Evolutionary conservation across 2,113 vertebrate genomes (phyloP).

Genomic region (Vireo altiloquus): DNA sequence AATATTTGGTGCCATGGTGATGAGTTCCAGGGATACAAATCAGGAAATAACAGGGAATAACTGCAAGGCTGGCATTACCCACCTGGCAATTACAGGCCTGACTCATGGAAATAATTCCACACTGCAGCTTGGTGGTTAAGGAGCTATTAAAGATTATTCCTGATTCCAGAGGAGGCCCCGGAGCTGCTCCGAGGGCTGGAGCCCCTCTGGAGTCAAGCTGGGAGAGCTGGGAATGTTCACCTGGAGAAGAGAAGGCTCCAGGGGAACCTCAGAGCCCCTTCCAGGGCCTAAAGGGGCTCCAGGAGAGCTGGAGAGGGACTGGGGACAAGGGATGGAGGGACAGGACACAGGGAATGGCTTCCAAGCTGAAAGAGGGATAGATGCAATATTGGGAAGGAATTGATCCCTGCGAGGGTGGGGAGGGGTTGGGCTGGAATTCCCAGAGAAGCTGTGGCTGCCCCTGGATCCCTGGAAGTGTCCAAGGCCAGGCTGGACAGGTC

Average conservation of each 20-base stretch:
- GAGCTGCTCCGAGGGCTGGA: neutral
- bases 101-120: neutral
- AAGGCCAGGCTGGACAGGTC: accelerated
- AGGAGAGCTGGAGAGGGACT: neutral
- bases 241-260: neutral
- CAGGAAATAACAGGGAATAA: neutral
- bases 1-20: neutral
- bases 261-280: neutral
- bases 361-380: accelerated
- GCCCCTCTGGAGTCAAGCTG: neutral
- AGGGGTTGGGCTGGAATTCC: neutral
- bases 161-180: neutral
- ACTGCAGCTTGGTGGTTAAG: neutral
- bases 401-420: accelerated
- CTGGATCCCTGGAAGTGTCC: neutral
- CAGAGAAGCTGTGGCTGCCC: neutral
- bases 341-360: neutral
- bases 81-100: neutral
- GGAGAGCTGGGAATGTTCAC: neutral
- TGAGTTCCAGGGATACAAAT: neutral
- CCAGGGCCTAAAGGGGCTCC: accelerated
- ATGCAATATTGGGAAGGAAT: neutral
- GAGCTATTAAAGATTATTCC: neutral
- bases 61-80: neutral
- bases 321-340: neutral